These are phyloP conservation scores for Myanophis thanlyinensis DNA, from an alignment of 2,113 vertebrate genomes.

Conservation along the genomic window DNA sequence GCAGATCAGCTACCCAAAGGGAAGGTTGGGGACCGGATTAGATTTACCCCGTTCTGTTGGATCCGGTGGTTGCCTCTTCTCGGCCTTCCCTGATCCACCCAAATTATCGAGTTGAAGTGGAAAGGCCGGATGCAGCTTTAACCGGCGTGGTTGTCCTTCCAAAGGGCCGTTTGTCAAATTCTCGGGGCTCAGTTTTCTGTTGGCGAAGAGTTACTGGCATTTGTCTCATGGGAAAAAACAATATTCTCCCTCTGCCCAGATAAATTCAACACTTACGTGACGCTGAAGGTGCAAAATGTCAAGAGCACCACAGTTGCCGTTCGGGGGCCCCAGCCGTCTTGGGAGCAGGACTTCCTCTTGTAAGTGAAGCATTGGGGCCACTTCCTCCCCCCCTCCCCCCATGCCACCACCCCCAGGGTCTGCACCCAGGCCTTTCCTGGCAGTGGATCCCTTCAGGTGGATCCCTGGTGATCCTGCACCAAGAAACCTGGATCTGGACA, in stretches of 20 bases:
- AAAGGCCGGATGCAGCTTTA: too few relatives aligned
- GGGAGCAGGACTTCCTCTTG: conserved; percentile 99
- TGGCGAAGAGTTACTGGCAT: neutral
- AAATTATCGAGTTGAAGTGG: neutral
- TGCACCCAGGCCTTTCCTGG: neutral
- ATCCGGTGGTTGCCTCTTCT: neutral
- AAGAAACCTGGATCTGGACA: neutral
- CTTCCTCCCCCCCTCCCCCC: neutral
- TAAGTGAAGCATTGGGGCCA: conserved; percentile 70
- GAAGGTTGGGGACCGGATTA: neutral
- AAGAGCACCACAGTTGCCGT: conserved; percentile 93
- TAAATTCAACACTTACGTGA: conserved; percentile 94
- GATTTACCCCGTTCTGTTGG: neutral
- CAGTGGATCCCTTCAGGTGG: neutral
- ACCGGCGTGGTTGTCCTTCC: neutral
- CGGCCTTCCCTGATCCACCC: too few relatives aligned
- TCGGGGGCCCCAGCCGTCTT: conserved; percentile 88
- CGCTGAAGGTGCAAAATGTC: conserved; percentile 95
- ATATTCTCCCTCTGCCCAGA: conserved; percentile 68
- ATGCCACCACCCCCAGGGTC: too few relatives aligned
- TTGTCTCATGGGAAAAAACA: neutral
- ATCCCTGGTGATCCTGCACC: neutral
- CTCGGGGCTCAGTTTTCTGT: neutral
- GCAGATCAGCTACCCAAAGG: neutral
- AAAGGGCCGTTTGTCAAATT: neutral